Base-by-base conservation (phyloP, 2,888 invertebrate species). In the Pardosa pseudoannulata region DNA sequence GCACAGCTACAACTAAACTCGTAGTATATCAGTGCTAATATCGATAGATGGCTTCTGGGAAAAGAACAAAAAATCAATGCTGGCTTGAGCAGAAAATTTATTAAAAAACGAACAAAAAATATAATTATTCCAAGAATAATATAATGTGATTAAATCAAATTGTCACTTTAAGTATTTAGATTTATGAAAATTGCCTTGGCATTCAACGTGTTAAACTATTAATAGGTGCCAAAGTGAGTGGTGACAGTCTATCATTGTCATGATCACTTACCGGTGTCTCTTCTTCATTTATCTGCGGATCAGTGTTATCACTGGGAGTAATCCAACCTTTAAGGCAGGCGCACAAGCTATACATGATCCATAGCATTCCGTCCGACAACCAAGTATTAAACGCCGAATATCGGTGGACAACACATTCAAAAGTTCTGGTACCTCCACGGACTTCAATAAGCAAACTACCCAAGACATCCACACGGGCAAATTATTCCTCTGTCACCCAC, bases 321-420 rank as follows among this genome's bases (percentile, higher is more conserved):
- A 85, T 78, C 83, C 72, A 85, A 36, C 83, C 83, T 75, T 65
- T 78, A 16, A 78, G 67, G 78, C 83, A 85, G 46, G 83, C 83
- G 31, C 50, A 85, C 16, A 85, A 71, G 50, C 76, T 76, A 71
- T 76, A 78, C 83, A 85, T 85, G 72, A 78, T 85, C 82, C 82
- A 78, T 73, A 85, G 73, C 83, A 85, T 85, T 72, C 72, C 80
- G 73, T 19, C 36, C 27, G 19, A 13, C 23, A 23, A 11, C 2
- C 19, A 3, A 56, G 3, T 56, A 23, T 23, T 56, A 23, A 56
- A 56, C 3, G 2, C 56, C 23, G 11, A 56, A 56, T 23, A 2
- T 16, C 23, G 19, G 56, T 23, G 56, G 56, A 19, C 41, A 13
- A 6, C 19, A 23, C 23, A 19, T 23, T 23, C 11, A 23, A 56